Conservation (phyloP, 2,113 vertebrate genomes). For the Dasyornis broadbenti region DNA sequence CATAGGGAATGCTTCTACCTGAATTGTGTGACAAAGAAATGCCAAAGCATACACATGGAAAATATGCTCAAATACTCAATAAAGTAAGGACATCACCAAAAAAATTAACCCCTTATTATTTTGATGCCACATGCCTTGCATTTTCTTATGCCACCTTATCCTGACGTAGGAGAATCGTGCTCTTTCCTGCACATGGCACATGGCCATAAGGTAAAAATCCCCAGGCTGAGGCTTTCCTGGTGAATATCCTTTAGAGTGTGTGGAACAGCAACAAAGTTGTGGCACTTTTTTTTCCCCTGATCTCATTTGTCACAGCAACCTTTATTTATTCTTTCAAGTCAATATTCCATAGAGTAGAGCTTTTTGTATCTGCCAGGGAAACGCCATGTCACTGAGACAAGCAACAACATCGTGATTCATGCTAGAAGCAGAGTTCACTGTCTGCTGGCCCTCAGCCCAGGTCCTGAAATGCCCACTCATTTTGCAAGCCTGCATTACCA, state of each 20-base stretch:
- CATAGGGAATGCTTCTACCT: background rate
- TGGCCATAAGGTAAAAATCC: background rate
- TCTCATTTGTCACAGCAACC: background rate
- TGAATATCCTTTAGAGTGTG: background rate
- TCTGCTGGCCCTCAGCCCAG: slow-evolving; percentile 12
- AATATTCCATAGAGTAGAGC: background rate
- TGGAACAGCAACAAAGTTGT: background rate
- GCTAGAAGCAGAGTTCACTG: background rate
- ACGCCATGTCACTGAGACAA: background rate
- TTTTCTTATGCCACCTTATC: background rate
- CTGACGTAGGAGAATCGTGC: background rate
- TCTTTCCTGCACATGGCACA: background rate
- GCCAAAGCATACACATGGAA: background rate
- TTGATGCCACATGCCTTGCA: background rate
- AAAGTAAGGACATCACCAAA: background rate
- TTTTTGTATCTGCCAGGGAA: slow-evolving; percentile 1
- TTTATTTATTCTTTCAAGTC: background rate
- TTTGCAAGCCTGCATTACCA: background rate
- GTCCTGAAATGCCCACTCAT: background rate
- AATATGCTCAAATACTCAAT: background rate
- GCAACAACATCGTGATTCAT: background rate
- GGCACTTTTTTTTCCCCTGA: rapidly evolving
- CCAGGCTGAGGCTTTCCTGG: background rate
- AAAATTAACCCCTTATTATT: background rate
- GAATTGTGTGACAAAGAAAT: background rate